phyloP scores from a whole-genome alignment of 1,140 invertebrate species.

The Chlorops oryzae region DNA sequence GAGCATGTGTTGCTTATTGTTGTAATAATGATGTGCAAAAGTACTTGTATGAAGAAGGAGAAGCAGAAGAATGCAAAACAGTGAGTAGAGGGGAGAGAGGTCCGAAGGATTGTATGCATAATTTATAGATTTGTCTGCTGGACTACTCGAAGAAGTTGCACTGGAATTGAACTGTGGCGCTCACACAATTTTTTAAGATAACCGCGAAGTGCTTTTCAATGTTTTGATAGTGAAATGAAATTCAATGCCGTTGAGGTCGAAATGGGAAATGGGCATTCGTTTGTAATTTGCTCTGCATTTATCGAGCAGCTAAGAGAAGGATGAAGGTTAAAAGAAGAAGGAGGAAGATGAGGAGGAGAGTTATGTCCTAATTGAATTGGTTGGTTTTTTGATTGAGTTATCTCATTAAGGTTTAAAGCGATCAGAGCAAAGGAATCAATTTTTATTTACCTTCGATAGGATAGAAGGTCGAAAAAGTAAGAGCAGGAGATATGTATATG shows the following conservation, averaged over 20 bases:
- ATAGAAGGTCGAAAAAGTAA: no score
- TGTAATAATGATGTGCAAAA: slow-evolving; percentile 48
- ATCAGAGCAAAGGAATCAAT: no score
- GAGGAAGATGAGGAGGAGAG: no score
- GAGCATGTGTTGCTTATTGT: slow-evolving; percentile 35
- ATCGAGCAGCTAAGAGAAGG: no score
- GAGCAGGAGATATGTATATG: no score
- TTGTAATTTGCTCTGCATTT: slow-evolving; percentile 3
- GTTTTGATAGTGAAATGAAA: slow-evolving; percentile 41
- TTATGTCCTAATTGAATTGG: no score
- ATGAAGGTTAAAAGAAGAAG: no score
- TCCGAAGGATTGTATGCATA: slow-evolving; percentile 14
- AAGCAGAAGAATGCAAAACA: neutral
- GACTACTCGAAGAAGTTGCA: slow-evolving; percentile 12
- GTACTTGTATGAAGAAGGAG: slow-evolving; percentile 28
- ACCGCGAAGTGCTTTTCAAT: slow-evolving; percentile 45
- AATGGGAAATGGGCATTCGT: neutral
- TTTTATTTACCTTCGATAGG: no score
- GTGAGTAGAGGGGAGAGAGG: slow-evolving; percentile 31
- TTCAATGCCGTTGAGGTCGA: slow-evolving; percentile 15
- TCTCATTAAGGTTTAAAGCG: no score
- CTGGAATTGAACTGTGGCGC: slow-evolving; percentile 4
- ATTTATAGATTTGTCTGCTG: slow-evolving; percentile 15
- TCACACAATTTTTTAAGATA: no score
- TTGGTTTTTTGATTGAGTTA: no score